Conservation (phyloP, 1,140 invertebrate genomes). For the Aplysia californica region DNA sequence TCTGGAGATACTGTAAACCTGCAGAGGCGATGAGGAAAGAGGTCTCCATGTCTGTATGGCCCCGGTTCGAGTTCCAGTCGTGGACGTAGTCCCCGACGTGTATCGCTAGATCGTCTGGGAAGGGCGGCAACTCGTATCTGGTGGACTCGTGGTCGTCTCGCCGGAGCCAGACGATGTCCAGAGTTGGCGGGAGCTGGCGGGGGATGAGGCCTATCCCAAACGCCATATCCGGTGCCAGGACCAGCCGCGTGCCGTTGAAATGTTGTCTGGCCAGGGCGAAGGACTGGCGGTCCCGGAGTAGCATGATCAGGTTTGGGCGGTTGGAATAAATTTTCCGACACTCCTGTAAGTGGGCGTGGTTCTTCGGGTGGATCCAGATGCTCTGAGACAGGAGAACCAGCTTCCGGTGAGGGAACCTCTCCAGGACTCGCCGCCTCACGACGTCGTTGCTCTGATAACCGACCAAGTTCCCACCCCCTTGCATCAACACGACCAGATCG, state of each 20-base stretch:
- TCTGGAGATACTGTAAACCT: conserved; percentile 33
- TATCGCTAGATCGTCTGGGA: conserved; percentile 2
- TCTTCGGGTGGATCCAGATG: background rate
- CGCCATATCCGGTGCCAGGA: conserved; percentile 31
- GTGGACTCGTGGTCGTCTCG: conserved; percentile 22
- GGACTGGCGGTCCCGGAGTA: conserved; percentile 31
- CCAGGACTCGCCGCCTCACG: conserved; percentile 1
- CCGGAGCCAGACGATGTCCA: conserved; percentile 30
- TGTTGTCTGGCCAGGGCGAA: conserved; percentile 6
- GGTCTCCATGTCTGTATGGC: conserved; percentile 20
- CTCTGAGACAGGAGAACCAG: conserved; percentile 34
- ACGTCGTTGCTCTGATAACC: conserved; percentile 14
- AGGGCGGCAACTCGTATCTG: background rate
- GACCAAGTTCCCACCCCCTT: conserved; percentile 38
- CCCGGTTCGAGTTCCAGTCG: background rate
- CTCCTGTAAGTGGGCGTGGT: background rate
- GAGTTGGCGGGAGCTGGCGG: conserved; percentile 1
- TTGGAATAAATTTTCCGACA: conserved; percentile 16
- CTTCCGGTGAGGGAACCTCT: conserved; percentile 21
- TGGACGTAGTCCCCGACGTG: conserved; percentile 25
- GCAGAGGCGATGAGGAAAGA: conserved; percentile 23
- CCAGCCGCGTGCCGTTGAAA: conserved; percentile 11
- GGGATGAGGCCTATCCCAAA: conserved; percentile 12
- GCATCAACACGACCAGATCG: conserved; percentile 32
- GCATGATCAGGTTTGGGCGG: conserved; percentile 28